Conservation (phyloP, 2,888 invertebrate genomes). For the Heteropelma amictum region DNA sequence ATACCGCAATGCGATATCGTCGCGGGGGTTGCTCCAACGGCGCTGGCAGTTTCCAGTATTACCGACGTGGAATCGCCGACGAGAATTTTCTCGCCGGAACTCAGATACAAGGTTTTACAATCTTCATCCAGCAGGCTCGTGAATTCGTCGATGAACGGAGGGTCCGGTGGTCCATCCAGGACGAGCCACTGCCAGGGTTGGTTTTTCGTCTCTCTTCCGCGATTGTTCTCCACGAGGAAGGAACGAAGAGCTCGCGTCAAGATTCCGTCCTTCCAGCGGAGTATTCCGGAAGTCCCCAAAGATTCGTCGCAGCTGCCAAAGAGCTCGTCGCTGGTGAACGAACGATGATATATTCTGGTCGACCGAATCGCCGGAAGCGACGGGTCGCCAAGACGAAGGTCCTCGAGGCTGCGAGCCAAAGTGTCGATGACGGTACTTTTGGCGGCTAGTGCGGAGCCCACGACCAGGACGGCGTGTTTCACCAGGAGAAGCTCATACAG, state of each 20-base stretch:
- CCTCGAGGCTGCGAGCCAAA: constrained; percentile 78
- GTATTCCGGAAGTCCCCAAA: constrained; percentile 70
- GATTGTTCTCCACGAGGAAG: constrained; percentile 67
- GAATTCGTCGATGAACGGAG: constrained; percentile 81
- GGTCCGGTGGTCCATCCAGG: constrained; percentile 82
- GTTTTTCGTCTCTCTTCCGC: constrained; percentile 65
- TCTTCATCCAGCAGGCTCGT: constrained; percentile 79
- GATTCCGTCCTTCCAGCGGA: constrained; percentile 79
- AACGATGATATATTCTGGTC: constrained; percentile 81
- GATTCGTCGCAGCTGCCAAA: constrained; percentile 81
- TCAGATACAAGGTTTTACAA: constrained; percentile 80
- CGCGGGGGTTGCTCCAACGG: constrained; percentile 80
- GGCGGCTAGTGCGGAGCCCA: constrained; percentile 79
- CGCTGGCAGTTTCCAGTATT: constrained; percentile 82
- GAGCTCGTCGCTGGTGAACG: constrained; percentile 80
- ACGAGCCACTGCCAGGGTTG: constrained; percentile 81
- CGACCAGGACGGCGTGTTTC: constrained; percentile 80
- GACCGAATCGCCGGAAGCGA: constrained; percentile 74
- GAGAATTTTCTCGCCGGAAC: constrained; percentile 81
- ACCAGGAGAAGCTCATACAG: constrained; percentile 81
- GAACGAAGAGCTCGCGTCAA: constrained; percentile 77
- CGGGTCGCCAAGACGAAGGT: too few species aligned
- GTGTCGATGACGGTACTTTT: constrained; percentile 80
- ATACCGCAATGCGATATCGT: constrained; percentile 83
- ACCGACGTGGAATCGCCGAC: constrained; percentile 79